These are phyloP conservation scores for Gambusia yucatana DNA, from an alignment of 2,797 vertebrate species.

Conservation along the genomic window DNA sequence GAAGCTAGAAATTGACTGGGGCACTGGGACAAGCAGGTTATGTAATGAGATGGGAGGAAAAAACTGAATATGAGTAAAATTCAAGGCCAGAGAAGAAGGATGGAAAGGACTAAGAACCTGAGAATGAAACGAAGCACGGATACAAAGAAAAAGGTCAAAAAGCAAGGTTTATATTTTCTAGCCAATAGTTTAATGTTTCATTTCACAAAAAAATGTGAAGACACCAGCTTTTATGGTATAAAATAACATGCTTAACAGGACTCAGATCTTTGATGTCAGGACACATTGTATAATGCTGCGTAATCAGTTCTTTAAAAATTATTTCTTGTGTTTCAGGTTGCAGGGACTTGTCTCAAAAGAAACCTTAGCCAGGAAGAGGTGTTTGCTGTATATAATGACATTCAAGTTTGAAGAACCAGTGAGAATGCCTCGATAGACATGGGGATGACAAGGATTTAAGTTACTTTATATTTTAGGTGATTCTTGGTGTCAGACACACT, in stretches of 20 bases:
- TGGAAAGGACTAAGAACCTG: slow-evolving; percentile 24
- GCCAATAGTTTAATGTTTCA: background rate
- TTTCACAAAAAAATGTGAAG: background rate
- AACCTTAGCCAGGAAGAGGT: background rate
- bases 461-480: background rate
- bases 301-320: background rate
- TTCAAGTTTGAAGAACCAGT: background rate
- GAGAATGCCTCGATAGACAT: no score
- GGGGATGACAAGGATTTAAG: background rate
- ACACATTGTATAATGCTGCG: background rate
- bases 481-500: background rate
- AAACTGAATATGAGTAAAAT: slow-evolving; percentile 46
- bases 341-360: background rate
- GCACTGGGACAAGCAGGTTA: slow-evolving; percentile 71
- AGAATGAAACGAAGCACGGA: slow-evolving; percentile 16
- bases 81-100: slow-evolving; percentile 53
- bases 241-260: background rate
- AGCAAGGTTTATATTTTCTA: background rate
- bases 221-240: background rate
- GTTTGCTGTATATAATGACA: background rate
- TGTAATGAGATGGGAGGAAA: slow-evolving; percentile 64
- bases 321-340: background rate
- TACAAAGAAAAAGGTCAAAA: background rate
- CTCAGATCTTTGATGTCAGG: background rate
- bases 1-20: slow-evolving; percentile 68